Evolutionary conservation across 2,113 vertebrate genomes (phyloP), one percentile per base, ranked within the genome.

Genomic region (Pangasianodon hypophthalmus): DNA sequence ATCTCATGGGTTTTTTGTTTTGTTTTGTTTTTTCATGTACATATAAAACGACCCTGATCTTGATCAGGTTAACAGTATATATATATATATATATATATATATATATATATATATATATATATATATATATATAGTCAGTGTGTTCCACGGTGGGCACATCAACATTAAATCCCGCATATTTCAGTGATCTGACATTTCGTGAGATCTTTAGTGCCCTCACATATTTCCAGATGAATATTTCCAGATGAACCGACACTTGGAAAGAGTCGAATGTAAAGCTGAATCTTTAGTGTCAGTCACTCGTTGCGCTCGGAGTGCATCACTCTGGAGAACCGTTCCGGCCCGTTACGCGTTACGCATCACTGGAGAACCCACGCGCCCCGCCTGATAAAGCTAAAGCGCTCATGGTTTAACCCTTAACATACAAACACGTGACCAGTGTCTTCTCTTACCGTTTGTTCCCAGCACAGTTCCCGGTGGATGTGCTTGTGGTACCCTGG

Each of bases 401-500:
- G 7, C 44, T 8, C 46, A 19, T 3, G 37, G n/a, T 56, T 95
- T 96, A 95, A 95, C 95, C 94, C 95, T 93, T 94, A 16, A 19
- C 1, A 71, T 19, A 6, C 64, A 29, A 83, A 37, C 62, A 4
- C 29, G 29, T 54, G 67, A 37, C 48, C 24, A 54, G 64, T 81
- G n/a, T 67, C 4, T 60, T 37, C 7, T 89, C 95, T 92, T 97
- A 97, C 97, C 96, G 96, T 95, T 92, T 96, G 92, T 95, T 95
- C 93, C 95, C 94, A 89, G 94, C 90, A 93, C 96, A 93, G 89
- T 96, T 95, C 69, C 96, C 95, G 88, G 97, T 95, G 93, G 96
- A 96, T 21, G 96, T 95, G 94, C 97, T 96, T 71, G 96, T 96
- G 86, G 97, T 97, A 91, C 98, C 97, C 41, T 98, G 98, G 92